Evolutionary conservation across 2,113 vertebrate species (phyloP).

Genomic region (Podarcis raffonei): DNA sequence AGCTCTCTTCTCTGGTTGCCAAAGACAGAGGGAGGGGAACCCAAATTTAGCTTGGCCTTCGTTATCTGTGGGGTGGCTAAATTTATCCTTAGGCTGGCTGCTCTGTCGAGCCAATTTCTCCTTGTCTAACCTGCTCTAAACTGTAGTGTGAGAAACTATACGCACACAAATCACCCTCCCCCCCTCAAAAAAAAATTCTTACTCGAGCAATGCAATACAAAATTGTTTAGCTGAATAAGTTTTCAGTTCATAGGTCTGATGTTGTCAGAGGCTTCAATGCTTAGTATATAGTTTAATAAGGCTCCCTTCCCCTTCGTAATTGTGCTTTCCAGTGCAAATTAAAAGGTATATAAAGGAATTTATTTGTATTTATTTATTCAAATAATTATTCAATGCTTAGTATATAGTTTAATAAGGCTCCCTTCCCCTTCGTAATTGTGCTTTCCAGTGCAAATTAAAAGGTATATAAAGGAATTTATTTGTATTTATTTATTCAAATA

Average conservation of each 20-base stretch:
- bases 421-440: background rate
- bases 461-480: too few species aligned
- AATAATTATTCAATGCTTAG: background rate
- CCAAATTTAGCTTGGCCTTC: slow-evolving; percentile 4
- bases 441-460: background rate
- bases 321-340: background rate
- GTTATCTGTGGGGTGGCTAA: background rate
- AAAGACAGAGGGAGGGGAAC: background rate
- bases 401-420: background rate
- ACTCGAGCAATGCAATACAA: background rate
- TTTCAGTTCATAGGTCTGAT: background rate
- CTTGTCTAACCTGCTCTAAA: background rate
- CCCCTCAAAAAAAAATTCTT: too few species aligned
- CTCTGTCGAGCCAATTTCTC: background rate
- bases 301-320: background rate
- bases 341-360: background rate
- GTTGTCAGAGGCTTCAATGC: too few species aligned
- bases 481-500: too few species aligned
- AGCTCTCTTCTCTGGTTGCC: background rate
- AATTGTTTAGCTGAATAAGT: background rate
- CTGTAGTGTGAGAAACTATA: background rate
- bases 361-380: too few species aligned
- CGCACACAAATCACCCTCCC: background rate
- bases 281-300: background rate
- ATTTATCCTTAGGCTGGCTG: background rate